phyloP scores from a whole-genome alignment of 2,113 vertebrate genomes.

The Oryzias woworae region DNA sequence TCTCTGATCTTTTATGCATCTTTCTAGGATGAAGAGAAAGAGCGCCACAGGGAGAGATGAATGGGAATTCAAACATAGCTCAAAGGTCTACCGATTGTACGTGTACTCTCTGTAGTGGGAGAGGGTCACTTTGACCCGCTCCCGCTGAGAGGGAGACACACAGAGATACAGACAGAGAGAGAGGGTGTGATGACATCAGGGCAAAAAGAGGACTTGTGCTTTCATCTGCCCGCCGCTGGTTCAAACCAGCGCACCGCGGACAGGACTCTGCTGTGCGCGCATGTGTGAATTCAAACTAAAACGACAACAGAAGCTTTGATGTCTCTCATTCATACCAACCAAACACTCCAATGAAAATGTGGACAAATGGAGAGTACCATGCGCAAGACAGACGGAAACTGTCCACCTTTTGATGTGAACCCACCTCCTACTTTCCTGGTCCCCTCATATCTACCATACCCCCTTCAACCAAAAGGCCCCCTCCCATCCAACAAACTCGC shows the following conservation, averaged over 20 bases:
- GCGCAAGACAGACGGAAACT: slow-evolving; percentile 38
- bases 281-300: slow-evolving; percentile 59
- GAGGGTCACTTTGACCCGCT: slow-evolving; percentile 66
- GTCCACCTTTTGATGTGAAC: slow-evolving; percentile 74
- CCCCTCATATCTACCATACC: slow-evolving; percentile 44
- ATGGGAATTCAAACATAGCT: slow-evolving; percentile 69
- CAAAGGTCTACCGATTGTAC: slow-evolving; percentile 72
- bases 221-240: slow-evolving; percentile 66
- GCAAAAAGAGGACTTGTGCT: slow-evolving; percentile 40
- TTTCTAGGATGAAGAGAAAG: slow-evolving; percentile 48
- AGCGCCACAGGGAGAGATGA: slow-evolving; percentile 56
- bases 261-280: slow-evolving; percentile 32
- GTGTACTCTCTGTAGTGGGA: slow-evolving; percentile 60
- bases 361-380: slow-evolving; percentile 53
- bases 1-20: slow-evolving; percentile 67
- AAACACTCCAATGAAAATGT: slow-evolving; percentile 68
- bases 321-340: slow-evolving; percentile 68
- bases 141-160: slow-evolving; percentile 31
- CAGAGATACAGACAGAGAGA: slow-evolving; percentile 1
- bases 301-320: slow-evolving; percentile 71
- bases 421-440: slow-evolving; percentile 42
- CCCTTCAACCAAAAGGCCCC: slow-evolving; percentile 32
- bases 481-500: slow-evolving; percentile 28
- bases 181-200: slow-evolving; percentile 41
- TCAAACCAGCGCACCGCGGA: slow-evolving; percentile 61